A percentile compares a stretch with the other conserved stretches of the same genome.
Conservation (phyloP, 64 coral and sea anemone genomes). For the Cladopsammia gracilis region DNA sequence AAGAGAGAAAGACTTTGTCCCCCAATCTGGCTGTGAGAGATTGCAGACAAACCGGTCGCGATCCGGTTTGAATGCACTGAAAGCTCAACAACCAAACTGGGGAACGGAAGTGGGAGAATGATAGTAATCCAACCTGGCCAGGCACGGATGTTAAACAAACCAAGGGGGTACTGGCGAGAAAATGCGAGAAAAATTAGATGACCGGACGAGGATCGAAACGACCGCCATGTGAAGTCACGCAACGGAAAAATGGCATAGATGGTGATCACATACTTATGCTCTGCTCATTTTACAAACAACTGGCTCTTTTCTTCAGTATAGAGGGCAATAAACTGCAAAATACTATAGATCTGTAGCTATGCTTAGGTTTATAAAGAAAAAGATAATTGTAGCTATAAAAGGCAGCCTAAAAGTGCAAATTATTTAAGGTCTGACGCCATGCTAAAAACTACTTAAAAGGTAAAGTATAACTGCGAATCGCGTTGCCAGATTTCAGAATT, state of each 20-base stretch:
- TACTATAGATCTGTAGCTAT: not conserved
- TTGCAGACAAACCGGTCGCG: not conserved
- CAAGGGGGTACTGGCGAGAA: not conserved
- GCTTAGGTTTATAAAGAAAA: too few relatives aligned
- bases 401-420: too few relatives aligned
- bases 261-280: not conserved
- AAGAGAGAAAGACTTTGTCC: conserved; percentile 21
- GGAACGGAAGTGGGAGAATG: not conserved
- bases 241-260: not conserved
- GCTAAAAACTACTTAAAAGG: too few relatives aligned
- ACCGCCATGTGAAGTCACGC: not conserved
- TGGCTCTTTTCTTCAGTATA: not conserved
- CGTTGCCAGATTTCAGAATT: too few relatives aligned
- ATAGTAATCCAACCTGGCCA: not conserved
- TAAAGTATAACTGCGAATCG: too few relatives aligned
- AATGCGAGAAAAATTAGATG: not conserved
- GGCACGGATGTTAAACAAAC: not conserved
- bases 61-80: not conserved
- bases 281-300: not conserved
- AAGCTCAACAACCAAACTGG: conserved; percentile 3
- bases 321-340: not conserved
- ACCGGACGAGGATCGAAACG: not conserved
- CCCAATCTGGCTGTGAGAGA: conserved; percentile 22
- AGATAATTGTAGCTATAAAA: too few relatives aligned
- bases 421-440: too few relatives aligned